Evolutionary conservation across 2,797 vertebrate species (phyloP), one percentile per base, ranked within the genome.

Genomic region (Anisognathus igniventris): DNA sequence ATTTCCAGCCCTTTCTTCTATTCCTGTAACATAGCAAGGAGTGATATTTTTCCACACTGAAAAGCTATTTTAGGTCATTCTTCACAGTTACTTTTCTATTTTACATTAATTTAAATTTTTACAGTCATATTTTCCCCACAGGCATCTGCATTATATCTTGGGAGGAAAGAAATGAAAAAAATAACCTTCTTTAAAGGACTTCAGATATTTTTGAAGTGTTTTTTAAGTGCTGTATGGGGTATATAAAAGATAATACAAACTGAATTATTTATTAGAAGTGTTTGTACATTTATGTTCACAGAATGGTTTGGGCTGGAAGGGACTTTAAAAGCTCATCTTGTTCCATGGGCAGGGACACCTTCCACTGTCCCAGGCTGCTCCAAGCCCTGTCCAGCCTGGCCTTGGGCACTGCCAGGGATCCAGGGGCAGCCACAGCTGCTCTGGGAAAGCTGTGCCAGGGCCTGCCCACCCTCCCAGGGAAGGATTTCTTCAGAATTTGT

Each of bases 61-160:
- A 90, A 90, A 92, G 75, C 79, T 95, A 90, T 93, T 96, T 93
- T 65, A 90, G 82, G 82, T 77, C 61, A 77, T 92, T 93, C 78
- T 88, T 96, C 92, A 95, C 91, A 92, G 84, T 48, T 87, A 66
- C 84, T 95, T 89, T 79, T 82, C 37, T 42, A 92, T 94, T 93
- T 94, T 68, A 94, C 94, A 91, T 90, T 77, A 47, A 95, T 93
- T 93, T 87, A 65, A 67, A 94, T 93, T 91, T 93, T 88, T 72
- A 70, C 67, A 79, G 92, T 70, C 84, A 11, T 81, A 58, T 93
- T 89, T 95, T 82, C 86, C 87, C 92, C 78, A 67, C 72, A 88
- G 81, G 68, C 91, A 89, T 56, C 87, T 50, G 66, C 70, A 66
- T 76, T 60, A 53, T 25, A 62, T 51, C 71, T 78, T 79, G 75